Evolutionary conservation across 2,888 invertebrate genomes (phyloP).

Genomic region (Epinotia nisella): DNA sequence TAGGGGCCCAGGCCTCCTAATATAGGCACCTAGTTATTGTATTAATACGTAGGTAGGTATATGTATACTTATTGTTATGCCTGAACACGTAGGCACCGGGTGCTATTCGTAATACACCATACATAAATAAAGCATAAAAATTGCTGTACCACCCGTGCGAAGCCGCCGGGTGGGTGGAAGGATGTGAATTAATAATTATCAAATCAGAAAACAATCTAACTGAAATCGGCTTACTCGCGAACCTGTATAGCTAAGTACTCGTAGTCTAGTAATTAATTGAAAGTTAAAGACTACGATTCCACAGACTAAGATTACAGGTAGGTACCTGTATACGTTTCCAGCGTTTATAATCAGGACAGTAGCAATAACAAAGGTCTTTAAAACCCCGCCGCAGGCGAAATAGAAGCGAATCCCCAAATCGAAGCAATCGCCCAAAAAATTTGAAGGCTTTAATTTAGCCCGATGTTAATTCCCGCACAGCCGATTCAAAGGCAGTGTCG

Average conservation of each 20-base stretch:
- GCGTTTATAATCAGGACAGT: constrained; percentile 17
- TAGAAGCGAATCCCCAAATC: constrained; percentile 61
- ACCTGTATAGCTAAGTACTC: too few relatives aligned
- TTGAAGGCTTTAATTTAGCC: constrained; percentile 81
- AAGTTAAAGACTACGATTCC: background rate
- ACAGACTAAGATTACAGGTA: constrained; percentile 17
- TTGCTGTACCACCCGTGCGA: too few relatives aligned
- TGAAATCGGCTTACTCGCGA: background rate
- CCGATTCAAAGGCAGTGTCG: constrained; percentile 78
- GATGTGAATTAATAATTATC: background rate
- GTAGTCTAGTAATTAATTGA: background rate
- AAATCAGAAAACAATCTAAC: background rate
- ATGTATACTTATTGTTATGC: too few relatives aligned
- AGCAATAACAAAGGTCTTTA: constrained; percentile 52
- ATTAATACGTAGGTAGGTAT: too few relatives aligned
- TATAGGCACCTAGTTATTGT: too few relatives aligned
- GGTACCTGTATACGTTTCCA: constrained; percentile 9
- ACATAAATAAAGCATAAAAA: too few relatives aligned
- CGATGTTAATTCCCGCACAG: constrained; percentile 79
- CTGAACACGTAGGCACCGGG: too few relatives aligned
- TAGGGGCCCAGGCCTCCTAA: too few relatives aligned
- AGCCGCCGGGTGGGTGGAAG: too few relatives aligned
- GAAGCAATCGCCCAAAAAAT: constrained; percentile 65
- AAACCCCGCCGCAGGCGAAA: constrained; percentile 60
- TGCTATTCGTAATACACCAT: too few relatives aligned